Conservation (phyloP, 2,797 vertebrate genomes). For the Sebastes iracundus region DNA sequence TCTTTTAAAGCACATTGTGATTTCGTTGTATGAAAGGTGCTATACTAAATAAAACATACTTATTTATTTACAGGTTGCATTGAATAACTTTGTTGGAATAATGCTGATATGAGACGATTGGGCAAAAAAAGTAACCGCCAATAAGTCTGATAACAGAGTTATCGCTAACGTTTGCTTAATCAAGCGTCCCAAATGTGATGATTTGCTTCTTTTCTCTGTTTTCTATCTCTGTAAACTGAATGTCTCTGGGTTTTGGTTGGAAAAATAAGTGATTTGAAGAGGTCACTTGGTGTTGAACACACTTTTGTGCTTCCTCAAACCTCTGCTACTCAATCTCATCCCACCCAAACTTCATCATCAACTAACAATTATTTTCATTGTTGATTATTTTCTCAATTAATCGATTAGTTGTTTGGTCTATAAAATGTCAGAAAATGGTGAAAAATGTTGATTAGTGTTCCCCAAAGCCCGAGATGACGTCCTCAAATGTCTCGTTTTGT, state of each 20-base stretch:
- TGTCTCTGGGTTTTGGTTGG: not conserved
- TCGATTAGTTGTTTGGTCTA: rapidly evolving
- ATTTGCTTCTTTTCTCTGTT: not conserved
- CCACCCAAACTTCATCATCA: too few species aligned
- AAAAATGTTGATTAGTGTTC: rapidly evolving
- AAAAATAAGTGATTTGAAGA: not conserved
- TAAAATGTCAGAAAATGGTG: too few species aligned
- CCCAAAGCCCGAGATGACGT: rapidly evolving
- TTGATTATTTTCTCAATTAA: too few species aligned
- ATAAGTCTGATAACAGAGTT: not conserved
- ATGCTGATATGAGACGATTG: rapidly evolving
- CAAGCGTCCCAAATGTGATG: not conserved
- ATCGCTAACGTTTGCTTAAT: not conserved
- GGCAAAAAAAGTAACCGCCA: rapidly evolving
- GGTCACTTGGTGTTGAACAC: not conserved
- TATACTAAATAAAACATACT: too few species aligned
- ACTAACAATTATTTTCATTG: too few species aligned
- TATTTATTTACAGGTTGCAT: not conserved
- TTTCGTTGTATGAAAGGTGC: rapidly evolving
- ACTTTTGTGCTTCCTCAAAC: too few species aligned
- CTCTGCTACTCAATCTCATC: too few species aligned
- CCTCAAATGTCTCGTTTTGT: too few species aligned
- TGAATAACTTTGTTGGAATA: too few species aligned
- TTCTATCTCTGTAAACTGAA: not conserved
- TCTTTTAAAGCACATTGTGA: rapidly evolving